Evolutionary conservation across 2,888 invertebrate genomes (phyloP).

Genomic region (Meganola albula): DNA sequence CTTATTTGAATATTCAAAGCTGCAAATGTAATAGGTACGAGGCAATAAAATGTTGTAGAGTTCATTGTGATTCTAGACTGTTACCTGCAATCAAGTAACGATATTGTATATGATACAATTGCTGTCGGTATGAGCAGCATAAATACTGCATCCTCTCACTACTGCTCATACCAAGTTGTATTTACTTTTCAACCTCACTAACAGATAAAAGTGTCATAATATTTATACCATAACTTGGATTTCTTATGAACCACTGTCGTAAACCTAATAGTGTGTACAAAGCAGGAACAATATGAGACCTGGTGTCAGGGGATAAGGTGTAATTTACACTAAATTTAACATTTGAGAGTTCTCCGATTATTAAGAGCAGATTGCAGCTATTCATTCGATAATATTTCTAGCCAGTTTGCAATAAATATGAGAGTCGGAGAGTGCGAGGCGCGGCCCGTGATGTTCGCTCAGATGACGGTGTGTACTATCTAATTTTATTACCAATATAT

Average conservation of each 20-base stretch:
- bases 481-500: conserved; percentile 78
- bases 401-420: conserved; percentile 72
- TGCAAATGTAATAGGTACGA: conserved; percentile 26
- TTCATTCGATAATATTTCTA: conserved; percentile 74
- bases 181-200: conserved; percentile 67
- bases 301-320: conserved; percentile 48
- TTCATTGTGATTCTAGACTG: conserved; percentile 40
- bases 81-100: conserved; percentile 43
- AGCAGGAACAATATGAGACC: conserved; percentile 41
- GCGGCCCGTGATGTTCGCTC: conserved; percentile 55
- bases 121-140: too few species aligned
- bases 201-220: conserved; percentile 75
- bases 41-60: conserved; percentile 28
- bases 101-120: conserved; percentile 42
- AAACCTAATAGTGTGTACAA: conserved; percentile 57
- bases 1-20: too few species aligned
- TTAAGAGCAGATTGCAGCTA: conserved; percentile 52
- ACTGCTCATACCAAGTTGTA: conserved; percentile 37
- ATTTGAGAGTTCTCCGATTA: conserved; percentile 45
- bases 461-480: conserved; percentile 73
- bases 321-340: conserved; percentile 40
- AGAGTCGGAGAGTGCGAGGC: conserved; percentile 53
- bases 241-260: conserved; percentile 69
- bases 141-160: too few species aligned
- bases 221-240: conserved; percentile 71